Percentiles rank a stretch among this genome's conserved stretches.
phyloP scores from a whole-genome alignment of 2,113 vertebrate species.

The Asarcornis scutulata region DNA sequence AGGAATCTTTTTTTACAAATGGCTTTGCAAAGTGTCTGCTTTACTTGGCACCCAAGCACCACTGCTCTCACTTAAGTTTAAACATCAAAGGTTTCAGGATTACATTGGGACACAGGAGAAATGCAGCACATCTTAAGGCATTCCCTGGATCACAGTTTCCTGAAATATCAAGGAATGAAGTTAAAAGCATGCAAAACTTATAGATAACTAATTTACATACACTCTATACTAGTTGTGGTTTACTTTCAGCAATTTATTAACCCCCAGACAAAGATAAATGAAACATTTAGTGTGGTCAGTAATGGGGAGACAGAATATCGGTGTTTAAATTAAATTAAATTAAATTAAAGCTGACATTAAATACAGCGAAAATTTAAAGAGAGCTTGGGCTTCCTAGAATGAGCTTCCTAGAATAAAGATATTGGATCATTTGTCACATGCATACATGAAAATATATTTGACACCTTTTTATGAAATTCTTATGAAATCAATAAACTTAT shows the following conservation, averaged over 20 bases:
- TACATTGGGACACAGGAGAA: background rate
- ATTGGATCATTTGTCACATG: background rate
- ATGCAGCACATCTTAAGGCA: rapidly evolving
- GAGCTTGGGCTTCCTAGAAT: background rate
- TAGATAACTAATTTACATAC: background rate
- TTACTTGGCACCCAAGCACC: background rate
- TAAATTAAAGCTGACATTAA: background rate
- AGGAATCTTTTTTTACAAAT: background rate
- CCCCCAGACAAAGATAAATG: background rate
- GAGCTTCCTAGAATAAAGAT: background rate
- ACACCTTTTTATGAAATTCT: background rate
- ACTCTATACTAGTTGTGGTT: background rate
- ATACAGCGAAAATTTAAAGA: background rate
- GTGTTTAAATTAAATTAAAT: background rate
- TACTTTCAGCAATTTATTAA: background rate
- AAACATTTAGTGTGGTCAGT: background rate
- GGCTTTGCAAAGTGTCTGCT: background rate
- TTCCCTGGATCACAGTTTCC: background rate
- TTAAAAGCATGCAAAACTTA: background rate
- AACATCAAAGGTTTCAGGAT: background rate
- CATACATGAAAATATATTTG: background rate
- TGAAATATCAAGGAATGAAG: background rate
- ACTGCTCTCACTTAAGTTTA: background rate
- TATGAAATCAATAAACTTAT: background rate
- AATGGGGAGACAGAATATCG: background rate